phyloP scores from a whole-genome alignment of 2,113 vertebrate species.

The Lepidothrix coronata region DNA sequence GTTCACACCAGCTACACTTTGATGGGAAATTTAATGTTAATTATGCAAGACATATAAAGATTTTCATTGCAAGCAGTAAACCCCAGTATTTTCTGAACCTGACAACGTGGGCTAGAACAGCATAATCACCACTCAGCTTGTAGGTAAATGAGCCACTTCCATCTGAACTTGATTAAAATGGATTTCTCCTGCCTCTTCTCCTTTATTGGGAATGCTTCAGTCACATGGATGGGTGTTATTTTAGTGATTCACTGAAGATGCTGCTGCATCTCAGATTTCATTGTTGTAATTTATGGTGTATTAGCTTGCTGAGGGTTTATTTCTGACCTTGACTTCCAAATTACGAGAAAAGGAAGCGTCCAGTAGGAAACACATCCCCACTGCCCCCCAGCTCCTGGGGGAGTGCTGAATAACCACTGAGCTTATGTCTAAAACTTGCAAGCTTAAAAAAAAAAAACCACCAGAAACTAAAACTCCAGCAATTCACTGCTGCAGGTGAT shows the following conservation, averaged over 20 bases:
- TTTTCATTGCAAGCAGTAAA: neutral
- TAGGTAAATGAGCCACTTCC: neutral
- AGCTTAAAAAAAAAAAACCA: neutral
- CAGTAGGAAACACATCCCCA: neutral
- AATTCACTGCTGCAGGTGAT: neutral
- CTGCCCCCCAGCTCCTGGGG: rapidly evolving
- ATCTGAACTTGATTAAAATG: neutral
- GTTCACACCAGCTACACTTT: neutral
- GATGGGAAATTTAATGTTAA: neutral
- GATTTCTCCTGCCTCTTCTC: neutral
- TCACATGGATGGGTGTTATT: neutral
- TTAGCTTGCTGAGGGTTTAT: neutral
- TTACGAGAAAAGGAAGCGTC: neutral
- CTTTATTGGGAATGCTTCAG: neutral
- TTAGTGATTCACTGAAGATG: neutral
- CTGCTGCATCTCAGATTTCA: neutral
- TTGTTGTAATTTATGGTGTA: neutral
- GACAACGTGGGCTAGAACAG: neutral
- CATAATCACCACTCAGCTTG: neutral
- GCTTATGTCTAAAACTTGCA: neutral
- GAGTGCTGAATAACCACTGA: neutral
- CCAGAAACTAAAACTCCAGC: neutral
- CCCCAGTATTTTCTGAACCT: neutral
- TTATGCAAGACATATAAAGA: neutral
- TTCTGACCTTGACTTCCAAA: neutral